Evolutionary conservation across 2,113 vertebrate species (phyloP), one percentile per base, ranked within the genome.

Genomic region (Hippopotamus amphibius): DNA sequence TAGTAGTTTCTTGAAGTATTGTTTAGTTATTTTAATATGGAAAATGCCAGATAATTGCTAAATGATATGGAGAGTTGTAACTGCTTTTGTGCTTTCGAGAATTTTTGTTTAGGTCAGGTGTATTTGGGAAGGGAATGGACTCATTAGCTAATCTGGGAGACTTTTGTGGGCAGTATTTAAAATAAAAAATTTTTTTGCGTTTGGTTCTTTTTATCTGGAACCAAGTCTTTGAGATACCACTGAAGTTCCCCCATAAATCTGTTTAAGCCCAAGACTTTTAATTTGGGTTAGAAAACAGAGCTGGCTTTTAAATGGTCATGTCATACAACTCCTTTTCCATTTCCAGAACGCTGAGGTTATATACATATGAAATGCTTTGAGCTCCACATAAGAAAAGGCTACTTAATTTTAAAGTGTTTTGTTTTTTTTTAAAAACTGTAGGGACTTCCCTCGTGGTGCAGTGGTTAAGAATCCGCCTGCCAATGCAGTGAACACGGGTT

Each of bases 401-500:
- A 76, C 41, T 95, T 97, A 90, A 92, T 46, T 33, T 90, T 37
- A 28, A 61, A 71, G 15, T 90, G n/a, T 65, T 89, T 76, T 80
- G 1, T 86, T 77, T 43, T 19, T 59, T 81, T 68, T 92, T 55
- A 30, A 59, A 66, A 88, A 74, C 21, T 57, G 55, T 57, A 57
- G 55, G 37, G 37, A 37, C 37, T 37, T 37, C 37, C 37, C 37
- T 37, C 37, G 37, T 37, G 37, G 37, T 37, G 37, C 37, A 37
- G 37, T 37, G 37, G 37, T 37, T 37, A 37, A 37, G 37, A 37
- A 37, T 37, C 37, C 37, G 37, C 37, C 37, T 37, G 37, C 37
- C 37, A 37, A 37, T 37, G 37, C 37, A 37, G 37, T 37, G 37
- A 37, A 37, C 37, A 37, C 37, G 37, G 37, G 37, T 37, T 37